Percentiles rank a stretch among this genome's conserved stretches.
These are phyloP conservation scores for Metallyticus violacea DNA, from an alignment of 2,888 invertebrate genomes.

Conservation along the genomic window DNA sequence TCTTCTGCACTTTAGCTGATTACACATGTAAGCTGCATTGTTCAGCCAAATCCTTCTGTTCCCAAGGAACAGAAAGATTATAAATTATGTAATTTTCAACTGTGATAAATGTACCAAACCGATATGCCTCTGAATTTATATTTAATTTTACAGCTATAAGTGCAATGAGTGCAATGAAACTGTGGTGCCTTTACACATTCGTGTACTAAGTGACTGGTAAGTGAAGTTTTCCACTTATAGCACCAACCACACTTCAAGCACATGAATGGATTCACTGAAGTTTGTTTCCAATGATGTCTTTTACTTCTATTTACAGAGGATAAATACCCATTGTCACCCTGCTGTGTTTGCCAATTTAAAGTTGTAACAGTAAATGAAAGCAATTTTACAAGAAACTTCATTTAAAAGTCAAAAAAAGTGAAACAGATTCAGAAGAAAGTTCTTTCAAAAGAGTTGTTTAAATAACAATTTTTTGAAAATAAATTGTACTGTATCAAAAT, in stretches of 20 bases:
- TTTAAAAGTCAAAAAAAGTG: too few species aligned
- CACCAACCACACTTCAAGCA: slow-evolving; percentile 25
- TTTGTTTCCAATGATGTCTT: background rate
- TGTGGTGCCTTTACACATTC: slow-evolving; percentile 41
- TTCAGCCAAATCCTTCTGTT: too few species aligned
- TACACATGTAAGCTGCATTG: too few species aligned
- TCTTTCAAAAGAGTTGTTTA: too few species aligned
- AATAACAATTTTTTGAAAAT: too few species aligned
- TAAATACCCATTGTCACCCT: background rate
- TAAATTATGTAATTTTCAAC: background rate
- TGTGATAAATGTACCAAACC: slow-evolving; percentile 19
- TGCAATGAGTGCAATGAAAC: slow-evolving; percentile 43
- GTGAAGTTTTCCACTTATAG: slow-evolving; percentile 24
- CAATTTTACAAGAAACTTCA: too few species aligned
- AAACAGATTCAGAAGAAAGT: too few species aligned
- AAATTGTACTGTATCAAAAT: too few species aligned
- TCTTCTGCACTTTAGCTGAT: too few species aligned
- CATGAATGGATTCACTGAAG: background rate
- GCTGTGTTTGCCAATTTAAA: background rate
- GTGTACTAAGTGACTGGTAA: slow-evolving; percentile 21
- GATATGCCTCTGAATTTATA: slow-evolving; percentile 42
- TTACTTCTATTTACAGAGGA: background rate
- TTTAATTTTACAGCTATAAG: slow-evolving; percentile 41
- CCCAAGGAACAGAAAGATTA: background rate
- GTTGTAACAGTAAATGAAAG: background rate